Conservation (phyloP, 1,140 invertebrate genomes). For the Sinella curviseta region DNA sequence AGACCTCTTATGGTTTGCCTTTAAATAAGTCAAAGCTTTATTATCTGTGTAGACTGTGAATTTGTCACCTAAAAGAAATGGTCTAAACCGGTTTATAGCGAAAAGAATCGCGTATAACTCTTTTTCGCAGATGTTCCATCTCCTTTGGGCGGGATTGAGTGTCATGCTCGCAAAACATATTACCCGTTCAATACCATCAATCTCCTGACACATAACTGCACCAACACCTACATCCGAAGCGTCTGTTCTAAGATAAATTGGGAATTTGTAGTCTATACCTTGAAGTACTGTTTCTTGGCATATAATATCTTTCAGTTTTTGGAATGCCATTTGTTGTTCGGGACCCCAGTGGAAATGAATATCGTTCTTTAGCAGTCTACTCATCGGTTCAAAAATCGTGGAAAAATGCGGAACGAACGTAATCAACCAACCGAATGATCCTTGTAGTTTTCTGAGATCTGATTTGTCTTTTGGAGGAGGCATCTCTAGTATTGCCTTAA, state of each 20-base stretch:
- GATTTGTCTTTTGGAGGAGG: slow-evolving; percentile 51
- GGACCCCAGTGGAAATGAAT: not conserved
- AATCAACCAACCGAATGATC: slow-evolving; percentile 55
- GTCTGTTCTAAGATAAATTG: slow-evolving; percentile 36
- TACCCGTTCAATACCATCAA: slow-evolving; percentile 9
- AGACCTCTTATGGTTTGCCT: not conserved
- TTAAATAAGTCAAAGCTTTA: slow-evolving; percentile 34
- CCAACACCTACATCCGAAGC: slow-evolving; percentile 33
- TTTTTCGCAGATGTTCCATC: slow-evolving; percentile 24
- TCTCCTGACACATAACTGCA: slow-evolving; percentile 30
- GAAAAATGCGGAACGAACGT: slow-evolving; percentile 53
- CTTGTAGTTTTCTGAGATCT: slow-evolving; percentile 56
- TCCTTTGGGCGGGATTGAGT: not conserved
- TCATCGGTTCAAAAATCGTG: slow-evolving; percentile 49
- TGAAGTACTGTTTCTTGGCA: slow-evolving; percentile 14
- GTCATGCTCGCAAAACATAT: slow-evolving; percentile 31
- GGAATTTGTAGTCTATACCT: slow-evolving; percentile 38
- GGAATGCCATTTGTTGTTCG: slow-evolving; percentile 36
- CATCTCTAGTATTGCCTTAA: slow-evolving; percentile 52
- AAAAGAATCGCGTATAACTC: slow-evolving; percentile 35
- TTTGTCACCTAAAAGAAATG: slow-evolving; percentile 33
- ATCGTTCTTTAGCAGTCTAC: slow-evolving; percentile 27
- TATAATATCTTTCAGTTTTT: slow-evolving; percentile 4
- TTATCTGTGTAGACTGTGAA: slow-evolving; percentile 40
- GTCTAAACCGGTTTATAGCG: slow-evolving; percentile 37